phyloP scores from a whole-genome alignment of 2,113 vertebrate species.

The Mohoua ochrocephala region DNA sequence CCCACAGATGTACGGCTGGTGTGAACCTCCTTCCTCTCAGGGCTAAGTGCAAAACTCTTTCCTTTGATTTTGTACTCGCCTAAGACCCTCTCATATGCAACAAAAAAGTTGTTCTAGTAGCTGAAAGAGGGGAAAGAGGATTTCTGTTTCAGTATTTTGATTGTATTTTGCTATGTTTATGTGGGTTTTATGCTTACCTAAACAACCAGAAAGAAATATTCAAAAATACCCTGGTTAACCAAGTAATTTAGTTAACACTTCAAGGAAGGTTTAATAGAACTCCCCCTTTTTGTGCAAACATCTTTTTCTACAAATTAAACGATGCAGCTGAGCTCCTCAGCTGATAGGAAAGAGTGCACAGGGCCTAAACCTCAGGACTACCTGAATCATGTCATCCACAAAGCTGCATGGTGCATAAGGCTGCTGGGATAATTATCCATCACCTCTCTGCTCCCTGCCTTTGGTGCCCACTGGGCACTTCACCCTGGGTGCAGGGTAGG shows the following conservation, averaged over 20 bases:
- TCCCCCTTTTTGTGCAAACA: background rate
- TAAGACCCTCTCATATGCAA: background rate
- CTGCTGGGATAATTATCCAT: background rate
- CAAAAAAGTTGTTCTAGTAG: background rate
- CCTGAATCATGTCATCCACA: no score
- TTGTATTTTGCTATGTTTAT: background rate
- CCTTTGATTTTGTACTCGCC: background rate
- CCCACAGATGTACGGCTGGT: rapidly evolving
- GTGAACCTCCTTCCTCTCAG: background rate
- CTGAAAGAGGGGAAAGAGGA: background rate
- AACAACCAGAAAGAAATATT: background rate
- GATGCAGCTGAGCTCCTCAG: background rate
- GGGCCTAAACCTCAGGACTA: background rate
- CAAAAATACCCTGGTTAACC: background rate
- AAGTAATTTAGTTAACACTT: background rate
- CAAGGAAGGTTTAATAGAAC: background rate
- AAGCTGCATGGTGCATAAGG: background rate
- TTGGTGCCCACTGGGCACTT: background rate
- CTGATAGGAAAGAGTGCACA: background rate
- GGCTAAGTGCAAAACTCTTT: background rate
- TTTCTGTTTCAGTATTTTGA: background rate
- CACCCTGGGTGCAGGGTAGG: no score
- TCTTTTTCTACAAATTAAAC: background rate
- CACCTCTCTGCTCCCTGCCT: background rate
- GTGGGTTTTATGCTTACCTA: background rate